Base-by-base conservation (phyloP, 2,888 invertebrate species). In the Rhorus exstirpatorius region DNA sequence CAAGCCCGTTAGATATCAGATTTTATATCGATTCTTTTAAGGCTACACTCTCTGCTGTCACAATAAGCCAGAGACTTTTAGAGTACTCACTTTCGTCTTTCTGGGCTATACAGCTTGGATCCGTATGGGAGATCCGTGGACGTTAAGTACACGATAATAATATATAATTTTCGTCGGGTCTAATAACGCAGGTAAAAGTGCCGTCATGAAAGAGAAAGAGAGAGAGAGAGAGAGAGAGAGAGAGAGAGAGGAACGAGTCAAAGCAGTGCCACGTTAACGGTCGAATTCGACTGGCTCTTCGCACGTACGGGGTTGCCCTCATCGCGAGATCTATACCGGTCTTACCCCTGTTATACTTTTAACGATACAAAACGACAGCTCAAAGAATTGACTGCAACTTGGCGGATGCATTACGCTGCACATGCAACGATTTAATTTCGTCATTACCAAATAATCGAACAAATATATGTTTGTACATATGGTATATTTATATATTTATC, bases 81-180 rank as follows among this genome's bases (percentile, higher is more conserved):
- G 21, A 19, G 12, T 26, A 26, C 55, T 12, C n/a, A 26, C 26
- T 6, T 46, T 19, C 19, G 35, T 70, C 24, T 55, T 58, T 63
- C 26, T 46, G 55, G 12, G 38, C 21, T 61, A 49, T 21, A 58
- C 35, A 46, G 44, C 67, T 60, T 46, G 31, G 58, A 61, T 55
- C 53, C 55, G 49, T 79, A 75, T 46, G 31, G 31, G 31, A 31
- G 31, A 31, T 31, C 76, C 83, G 78, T 75, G 70, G 74, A 81
- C 80, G 83, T 84, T 82, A 79, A 76, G 76, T 79, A 84, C 83
- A 83, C 71, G 79, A 83, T 84, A 83, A 83, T 84, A 84, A 84
- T 79, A 81, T 83, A 76, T 84, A 76, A 83, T 84, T 84, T 84
- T 53, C 70, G 72, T 75, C 17, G 76, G 79, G 83, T 67, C 78